Percentiles rank a stretch among this genome's conserved stretches.
Conservation (phyloP, 2,797 vertebrate genomes). For the Pseudochromis fuscus region DNA sequence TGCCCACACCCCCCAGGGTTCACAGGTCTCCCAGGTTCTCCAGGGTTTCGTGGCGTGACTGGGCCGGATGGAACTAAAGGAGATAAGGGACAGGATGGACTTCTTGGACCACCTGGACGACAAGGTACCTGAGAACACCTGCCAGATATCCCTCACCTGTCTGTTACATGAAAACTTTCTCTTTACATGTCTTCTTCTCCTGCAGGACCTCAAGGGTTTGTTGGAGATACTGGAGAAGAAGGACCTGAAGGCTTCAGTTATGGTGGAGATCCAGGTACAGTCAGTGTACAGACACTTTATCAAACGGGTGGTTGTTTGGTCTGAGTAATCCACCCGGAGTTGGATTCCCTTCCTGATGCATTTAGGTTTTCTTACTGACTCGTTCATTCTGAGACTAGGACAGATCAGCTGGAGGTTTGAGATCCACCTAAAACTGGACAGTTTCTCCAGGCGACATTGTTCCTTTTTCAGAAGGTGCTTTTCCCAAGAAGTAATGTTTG, state of each 20-base stretch:
- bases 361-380: no score
- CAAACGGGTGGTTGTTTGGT: no score
- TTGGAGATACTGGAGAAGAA: constrained; percentile 76
- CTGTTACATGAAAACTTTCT: neutral
- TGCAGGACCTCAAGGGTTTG: constrained; percentile 70
- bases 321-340: no score
- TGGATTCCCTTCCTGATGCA: no score
- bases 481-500: no score
- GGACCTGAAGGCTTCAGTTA: constrained; percentile 76
- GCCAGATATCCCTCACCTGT: neutral
- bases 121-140: constrained; percentile 64
- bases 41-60: constrained; percentile 66
- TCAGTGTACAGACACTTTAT: no score
- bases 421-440: no score
- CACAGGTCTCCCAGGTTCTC: constrained; percentile 65
- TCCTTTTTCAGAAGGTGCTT: no score
- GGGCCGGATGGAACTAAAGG: constrained; percentile 78
- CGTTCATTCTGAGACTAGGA: no score
- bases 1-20: constrained; percentile 50
- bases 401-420: no score
- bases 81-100: constrained; percentile 67
- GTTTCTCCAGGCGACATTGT: no score
- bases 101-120: constrained; percentile 61
- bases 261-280: constrained; percentile 67
- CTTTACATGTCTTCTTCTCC: neutral